These are phyloP conservation scores for Nebria salina DNA, from an alignment of 2,888 invertebrate species.

Conservation along the genomic window DNA sequence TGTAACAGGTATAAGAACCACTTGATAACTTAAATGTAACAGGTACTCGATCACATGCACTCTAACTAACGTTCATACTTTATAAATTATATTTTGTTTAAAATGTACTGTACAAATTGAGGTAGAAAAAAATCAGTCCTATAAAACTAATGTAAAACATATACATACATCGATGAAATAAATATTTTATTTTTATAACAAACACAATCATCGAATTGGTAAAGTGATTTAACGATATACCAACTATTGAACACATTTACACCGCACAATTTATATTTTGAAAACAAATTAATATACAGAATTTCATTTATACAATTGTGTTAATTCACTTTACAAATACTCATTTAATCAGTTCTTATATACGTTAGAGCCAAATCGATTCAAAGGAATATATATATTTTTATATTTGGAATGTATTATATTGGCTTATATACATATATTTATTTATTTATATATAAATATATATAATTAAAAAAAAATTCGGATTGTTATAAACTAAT, in stretches of 20 bases:
- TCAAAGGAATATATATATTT: background rate
- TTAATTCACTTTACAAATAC: background rate
- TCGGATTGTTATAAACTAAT: slow-evolving; percentile 25
- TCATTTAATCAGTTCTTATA: background rate
- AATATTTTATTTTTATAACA: background rate
- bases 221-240: background rate
- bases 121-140: slow-evolving; percentile 63
- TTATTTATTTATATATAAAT: no score
- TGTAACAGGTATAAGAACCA: slow-evolving; percentile 18
- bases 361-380: background rate
- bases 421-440: slow-evolving; percentile 7
- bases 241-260: background rate
- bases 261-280: background rate
- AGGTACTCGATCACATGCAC: slow-evolving; percentile 26
- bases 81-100: slow-evolving; percentile 50
- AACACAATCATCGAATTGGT: background rate
- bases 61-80: slow-evolving; percentile 21
- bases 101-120: slow-evolving; percentile 59
- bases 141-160: slow-evolving; percentile 45
- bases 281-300: background rate
- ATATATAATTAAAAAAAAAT: slow-evolving; percentile 7
- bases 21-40: slow-evolving; percentile 3
- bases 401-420: slow-evolving; percentile 33
- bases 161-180: background rate
- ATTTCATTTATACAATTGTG: background rate